Evolutionary conservation across 2,797 vertebrate genomes (phyloP).

Genomic region (Pipistrellus pipistrellus): DNA sequence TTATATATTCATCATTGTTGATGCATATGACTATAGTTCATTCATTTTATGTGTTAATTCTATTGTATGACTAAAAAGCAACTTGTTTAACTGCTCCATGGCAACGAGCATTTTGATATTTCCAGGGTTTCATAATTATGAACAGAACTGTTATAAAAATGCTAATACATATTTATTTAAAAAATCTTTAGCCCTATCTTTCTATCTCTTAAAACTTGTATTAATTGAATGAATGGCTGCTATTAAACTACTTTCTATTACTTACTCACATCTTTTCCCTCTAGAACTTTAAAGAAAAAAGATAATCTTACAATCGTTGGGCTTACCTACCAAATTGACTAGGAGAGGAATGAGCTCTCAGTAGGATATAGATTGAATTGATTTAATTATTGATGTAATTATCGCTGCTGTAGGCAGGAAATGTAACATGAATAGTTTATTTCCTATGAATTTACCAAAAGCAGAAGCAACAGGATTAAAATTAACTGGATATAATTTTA

Average conservation of each 20-base stretch:
- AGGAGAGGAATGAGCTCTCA: not conserved
- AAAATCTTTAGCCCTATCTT: not conserved
- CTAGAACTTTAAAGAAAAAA: not conserved
- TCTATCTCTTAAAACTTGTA: not conserved
- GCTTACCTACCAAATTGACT: not conserved
- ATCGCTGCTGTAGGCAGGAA: constrained; percentile 5
- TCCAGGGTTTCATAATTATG: not conserved
- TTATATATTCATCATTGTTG: not conserved
- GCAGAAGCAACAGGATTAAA: not conserved
- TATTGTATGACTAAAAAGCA: not conserved
- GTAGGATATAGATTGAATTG: constrained; percentile 48
- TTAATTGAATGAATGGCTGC: constrained; percentile 12
- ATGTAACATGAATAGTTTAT: constrained; percentile 18
- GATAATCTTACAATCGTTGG: not conserved
- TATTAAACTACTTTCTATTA: constrained; percentile 28
- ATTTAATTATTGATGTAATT: constrained; percentile 43
- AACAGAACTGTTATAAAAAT: not conserved
- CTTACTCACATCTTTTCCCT: not conserved
- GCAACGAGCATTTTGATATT: not conserved
- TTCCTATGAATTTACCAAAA: constrained; percentile 47
- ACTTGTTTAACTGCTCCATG: constrained; percentile 12
- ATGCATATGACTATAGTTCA: not conserved
- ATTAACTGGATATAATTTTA: constrained; percentile 17
- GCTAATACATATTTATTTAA: not conserved
- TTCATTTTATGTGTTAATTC: constrained; percentile 37